Evolutionary conservation across 2,888 invertebrate genomes (phyloP), one percentile per base, ranked within the genome.

Genomic region (Sesamia inferens): DNA sequence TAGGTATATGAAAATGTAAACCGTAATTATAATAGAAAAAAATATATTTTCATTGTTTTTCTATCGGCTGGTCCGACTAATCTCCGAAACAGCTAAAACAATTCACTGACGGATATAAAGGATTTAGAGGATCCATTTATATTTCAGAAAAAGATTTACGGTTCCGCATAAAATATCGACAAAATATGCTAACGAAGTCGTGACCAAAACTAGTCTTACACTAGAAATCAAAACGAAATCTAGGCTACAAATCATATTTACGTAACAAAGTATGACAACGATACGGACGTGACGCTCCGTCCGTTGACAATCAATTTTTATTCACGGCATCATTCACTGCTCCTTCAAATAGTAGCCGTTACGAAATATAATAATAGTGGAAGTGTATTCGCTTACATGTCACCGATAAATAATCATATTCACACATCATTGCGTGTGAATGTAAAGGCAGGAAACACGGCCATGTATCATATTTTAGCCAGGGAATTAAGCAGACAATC

Each of bases 311-410:
- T 63, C 74, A 76, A 80, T 82, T 82, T 81, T 84, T 82, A 84
- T 88, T 85, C 87, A 78, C 71, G 57, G 58, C 71, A 74, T 79
- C 75, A 74, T 80, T 83, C 78, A 74, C 75, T 80, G 77, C 82
- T 73, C 79, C 78, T 79, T 69, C 81, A 83, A 81, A 82, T 76
- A 81, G 71, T 71, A 78, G 74, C 55, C 65, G 76, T 87, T 85
- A 87, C 85, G 86, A 87, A 85, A 87, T 82, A 69, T 76, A 83
- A 85, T 79, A 81, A 76, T 71, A 73, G 81, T 84, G 78, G 81
- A 81, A 83, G 84, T 67, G 65, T 77, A 65, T 71, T 75, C 71
- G 65, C 58, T 72, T 69, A 75, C 82, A 69, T 71, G 82, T 75
- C 67, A 69, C 66, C 62, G 47, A 73, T 74, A 58, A 77, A 84